phyloP scores from a whole-genome alignment of 2,888 invertebrate species.

The Coelopa pilipes region DNA sequence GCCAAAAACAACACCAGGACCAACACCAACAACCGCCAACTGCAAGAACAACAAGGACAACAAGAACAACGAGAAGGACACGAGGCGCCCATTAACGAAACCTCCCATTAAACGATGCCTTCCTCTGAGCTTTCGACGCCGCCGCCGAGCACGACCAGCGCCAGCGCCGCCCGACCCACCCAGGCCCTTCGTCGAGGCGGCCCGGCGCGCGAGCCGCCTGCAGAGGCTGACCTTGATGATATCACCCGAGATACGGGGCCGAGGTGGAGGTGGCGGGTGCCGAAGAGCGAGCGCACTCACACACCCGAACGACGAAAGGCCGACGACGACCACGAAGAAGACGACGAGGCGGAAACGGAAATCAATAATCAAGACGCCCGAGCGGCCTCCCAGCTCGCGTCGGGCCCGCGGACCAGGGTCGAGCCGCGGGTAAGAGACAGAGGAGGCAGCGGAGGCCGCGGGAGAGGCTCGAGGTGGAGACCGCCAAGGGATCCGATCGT shows the following conservation, averaged over 20 bases:
- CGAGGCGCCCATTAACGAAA: constrained; percentile 17
- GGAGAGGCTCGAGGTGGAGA: no score
- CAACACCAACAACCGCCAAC: background rate
- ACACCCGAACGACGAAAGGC: no score
- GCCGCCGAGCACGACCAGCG: background rate
- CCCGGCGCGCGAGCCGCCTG: constrained; percentile 10
- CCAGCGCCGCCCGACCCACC: no score
- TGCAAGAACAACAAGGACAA: background rate
- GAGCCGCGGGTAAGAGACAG: background rate
- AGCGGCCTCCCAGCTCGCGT: background rate
- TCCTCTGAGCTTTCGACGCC: constrained; percentile 12
- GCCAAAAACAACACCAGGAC: no score
- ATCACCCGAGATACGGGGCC: constrained; percentile 28
- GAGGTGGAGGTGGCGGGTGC: background rate
- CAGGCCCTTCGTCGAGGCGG: background rate
- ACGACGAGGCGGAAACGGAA: constrained; percentile 12
- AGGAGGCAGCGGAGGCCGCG: background rate
- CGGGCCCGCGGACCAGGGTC: background rate
- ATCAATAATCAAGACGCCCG: constrained; percentile 21
- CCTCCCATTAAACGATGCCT: background rate
- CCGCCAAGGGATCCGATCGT: no score
- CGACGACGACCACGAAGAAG: background rate
- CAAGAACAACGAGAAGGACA: no score
- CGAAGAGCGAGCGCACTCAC: no score
- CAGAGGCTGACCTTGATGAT: constrained; percentile 42